Evolutionary conservation across 2,888 invertebrate genomes (phyloP).

Genomic region (Dasysyrphus tricinctus): DNA sequence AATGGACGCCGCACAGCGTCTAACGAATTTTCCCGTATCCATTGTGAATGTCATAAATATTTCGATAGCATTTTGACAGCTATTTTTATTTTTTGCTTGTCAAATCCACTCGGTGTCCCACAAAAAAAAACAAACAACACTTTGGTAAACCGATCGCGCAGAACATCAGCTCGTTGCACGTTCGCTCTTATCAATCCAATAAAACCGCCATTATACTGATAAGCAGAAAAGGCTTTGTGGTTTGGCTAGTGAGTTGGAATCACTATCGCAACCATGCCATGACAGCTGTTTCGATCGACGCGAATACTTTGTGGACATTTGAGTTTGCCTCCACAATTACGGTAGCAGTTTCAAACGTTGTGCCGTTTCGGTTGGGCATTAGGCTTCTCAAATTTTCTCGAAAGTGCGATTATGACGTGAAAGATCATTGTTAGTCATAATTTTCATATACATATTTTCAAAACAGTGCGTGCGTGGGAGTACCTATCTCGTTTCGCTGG

Average conservation of each 20-base stretch:
- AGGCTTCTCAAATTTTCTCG: constrained; percentile 7
- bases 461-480: constrained; percentile 36
- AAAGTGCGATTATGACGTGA: constrained; percentile 46
- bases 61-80: constrained; percentile 19
- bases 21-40: background rate
- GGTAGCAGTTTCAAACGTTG: constrained; percentile 25
- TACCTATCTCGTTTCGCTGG: background rate
- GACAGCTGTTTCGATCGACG: constrained; percentile 16
- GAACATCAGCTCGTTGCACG: background rate
- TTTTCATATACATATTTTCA: background rate
- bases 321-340: background rate
- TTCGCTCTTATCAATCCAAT: constrained; percentile 25
- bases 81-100: constrained; percentile 1
- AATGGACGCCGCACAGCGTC: background rate
- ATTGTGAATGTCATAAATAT: constrained; percentile 22
- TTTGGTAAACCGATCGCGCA: background rate
- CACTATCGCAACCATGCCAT: constrained; percentile 20
- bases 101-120: background rate
- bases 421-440: constrained; percentile 21
- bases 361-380: constrained; percentile 44
- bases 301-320: background rate
- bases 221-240: constrained; percentile 23
- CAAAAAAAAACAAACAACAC: background rate
- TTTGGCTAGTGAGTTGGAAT: constrained; percentile 1
- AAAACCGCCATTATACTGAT: constrained; percentile 1